These are phyloP conservation scores for Pampusana beccarii DNA, from an alignment of 2,113 vertebrate genomes.

Conservation along the genomic window DNA sequence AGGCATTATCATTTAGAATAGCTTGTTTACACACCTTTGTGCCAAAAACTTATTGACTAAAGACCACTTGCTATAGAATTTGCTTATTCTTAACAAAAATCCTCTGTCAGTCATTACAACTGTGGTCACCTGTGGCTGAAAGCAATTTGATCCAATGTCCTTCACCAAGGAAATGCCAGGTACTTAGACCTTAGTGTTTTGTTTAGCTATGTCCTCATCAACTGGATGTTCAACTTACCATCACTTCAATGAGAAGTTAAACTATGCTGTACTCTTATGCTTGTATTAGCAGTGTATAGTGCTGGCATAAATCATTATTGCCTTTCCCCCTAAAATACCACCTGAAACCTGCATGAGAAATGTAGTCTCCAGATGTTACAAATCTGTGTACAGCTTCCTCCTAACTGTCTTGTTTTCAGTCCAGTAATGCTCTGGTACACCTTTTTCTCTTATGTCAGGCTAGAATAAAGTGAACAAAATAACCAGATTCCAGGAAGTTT, in stretches of 20 bases:
- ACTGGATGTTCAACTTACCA: not conserved
- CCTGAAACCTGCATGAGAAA: not conserved
- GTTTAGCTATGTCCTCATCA: not conserved
- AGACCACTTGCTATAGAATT: not conserved
- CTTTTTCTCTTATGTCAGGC: not conserved
- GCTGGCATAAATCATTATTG: not conserved
- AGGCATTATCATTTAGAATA: not conserved
- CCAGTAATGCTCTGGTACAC: not conserved
- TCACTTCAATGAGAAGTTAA: not conserved
- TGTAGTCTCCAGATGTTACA: not conserved
- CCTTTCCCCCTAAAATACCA: not conserved
- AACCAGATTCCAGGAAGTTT: not conserved
- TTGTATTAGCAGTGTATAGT: not conserved
- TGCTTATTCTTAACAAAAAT: not conserved
- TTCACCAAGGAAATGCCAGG: not conserved
- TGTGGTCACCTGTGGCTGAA: not conserved
- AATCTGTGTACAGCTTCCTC: not conserved
- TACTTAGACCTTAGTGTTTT: not conserved
- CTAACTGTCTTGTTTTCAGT: not conserved
- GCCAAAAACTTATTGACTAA: not conserved
- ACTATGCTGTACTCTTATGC: not conserved
- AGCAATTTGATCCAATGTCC: not conserved
- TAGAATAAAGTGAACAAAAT: not conserved
- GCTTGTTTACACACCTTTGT: not conserved
- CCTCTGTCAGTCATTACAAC: not conserved